Percentiles rank a stretch among this genome's conserved stretches.
These are phyloP conservation scores for Nannobrachium achirus DNA, from an alignment of 2,113 vertebrate species.

Conservation along the genomic window DNA sequence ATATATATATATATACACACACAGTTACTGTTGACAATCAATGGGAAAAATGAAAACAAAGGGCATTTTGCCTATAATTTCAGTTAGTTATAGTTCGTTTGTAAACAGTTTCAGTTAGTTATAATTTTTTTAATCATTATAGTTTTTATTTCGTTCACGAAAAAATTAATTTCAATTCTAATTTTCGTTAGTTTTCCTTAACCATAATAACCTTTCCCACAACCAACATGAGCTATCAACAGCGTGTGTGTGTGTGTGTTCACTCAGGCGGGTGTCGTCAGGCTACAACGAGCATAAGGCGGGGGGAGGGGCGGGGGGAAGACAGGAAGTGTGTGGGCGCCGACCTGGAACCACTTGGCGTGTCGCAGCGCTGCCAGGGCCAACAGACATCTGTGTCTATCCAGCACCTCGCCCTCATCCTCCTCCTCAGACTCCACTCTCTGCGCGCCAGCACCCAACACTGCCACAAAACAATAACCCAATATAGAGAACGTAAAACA, in stretches of 20 bases:
- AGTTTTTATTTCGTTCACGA: too few species aligned
- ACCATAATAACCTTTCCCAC: neutral
- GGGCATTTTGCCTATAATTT: too few species aligned
- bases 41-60: too few species aligned
- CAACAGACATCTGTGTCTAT: slow-evolving; percentile 99
- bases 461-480: slow-evolving; percentile 86
- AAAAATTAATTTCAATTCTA: too few species aligned
- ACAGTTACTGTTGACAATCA: too few species aligned
- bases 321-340: slow-evolving; percentile 88
- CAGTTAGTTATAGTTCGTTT: too few species aligned
- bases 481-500: slow-evolving; percentile 71
- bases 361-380: slow-evolving; percentile 99
- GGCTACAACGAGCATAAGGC: slow-evolving; percentile 90
- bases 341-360: slow-evolving; percentile 99
- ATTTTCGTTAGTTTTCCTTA: too few species aligned
- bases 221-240: neutral
- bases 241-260: neutral
- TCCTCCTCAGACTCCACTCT: slow-evolving; percentile 95
- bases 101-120: too few species aligned
- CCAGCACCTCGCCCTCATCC: slow-evolving; percentile 96
- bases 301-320: slow-evolving; percentile 72
- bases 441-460: slow-evolving; percentile 95
- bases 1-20: too few species aligned
- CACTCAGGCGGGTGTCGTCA: slow-evolving; percentile 61
- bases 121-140: too few species aligned